Evolutionary conservation across 2,888 invertebrate species (phyloP), one percentile per base, ranked within the genome.

Genomic region (Drosophila anomalipes): DNA sequence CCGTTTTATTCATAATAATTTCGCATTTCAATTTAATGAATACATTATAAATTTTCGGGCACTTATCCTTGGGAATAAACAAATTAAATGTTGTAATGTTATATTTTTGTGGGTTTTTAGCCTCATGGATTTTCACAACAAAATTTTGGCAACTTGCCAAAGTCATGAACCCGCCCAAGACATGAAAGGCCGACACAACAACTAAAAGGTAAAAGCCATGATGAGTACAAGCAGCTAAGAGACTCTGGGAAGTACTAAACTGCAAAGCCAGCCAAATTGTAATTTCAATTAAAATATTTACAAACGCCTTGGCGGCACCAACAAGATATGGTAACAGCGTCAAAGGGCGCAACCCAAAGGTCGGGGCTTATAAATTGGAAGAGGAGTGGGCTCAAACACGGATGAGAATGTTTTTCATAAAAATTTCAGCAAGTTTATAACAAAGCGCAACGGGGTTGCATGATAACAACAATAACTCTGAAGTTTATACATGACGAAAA

Each of bases 241-340:
- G 67, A 66, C 52, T 44, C 54, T 64, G 69, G 64, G 14, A 75
- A 53, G 54, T 53, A 59, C 26, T 37, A 37, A 62, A 58, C 39
- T 71, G 72, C 70, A 56, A 59, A 59, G 57, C 60, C 76, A 74
- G 86, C 77, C 77, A 68, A 86, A 86, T 77, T 79, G 75, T 77
- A 82, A 86, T 87, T 90, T 90, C 88, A 87, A 90, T 90, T 89
- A 89, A 90, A 90, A 89, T 89, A 80, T 80, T 79, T 75, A 71
- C 80, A 78, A 77, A 78, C 69, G 81, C 72, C 77, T 82, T 74
- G 67, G 73, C 66, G 70, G 65, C 54, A 49, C 64, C 52, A 88
- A 90, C 68, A 39, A 75, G 74, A 83, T 81, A 69, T 72, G 58
- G 54, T 33, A 61, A 53, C 53, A 68, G 79, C 69, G 87, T 83